These are phyloP conservation scores for Cyanoliseus patagonus DNA, from an alignment of 2,113 vertebrate genomes.

Conservation along the genomic window DNA sequence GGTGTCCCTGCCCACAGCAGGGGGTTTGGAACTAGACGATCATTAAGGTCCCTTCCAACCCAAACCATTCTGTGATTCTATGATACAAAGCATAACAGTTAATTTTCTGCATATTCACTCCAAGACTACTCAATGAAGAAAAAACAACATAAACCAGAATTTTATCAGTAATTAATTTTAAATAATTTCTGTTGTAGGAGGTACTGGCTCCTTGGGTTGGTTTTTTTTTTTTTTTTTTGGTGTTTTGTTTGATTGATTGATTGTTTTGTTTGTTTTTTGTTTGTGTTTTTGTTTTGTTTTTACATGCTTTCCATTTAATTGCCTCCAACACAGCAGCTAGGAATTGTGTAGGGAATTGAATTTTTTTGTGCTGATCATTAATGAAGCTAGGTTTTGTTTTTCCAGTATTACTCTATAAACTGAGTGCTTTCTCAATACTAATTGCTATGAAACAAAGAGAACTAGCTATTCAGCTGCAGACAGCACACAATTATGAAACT, in stretches of 20 bases:
- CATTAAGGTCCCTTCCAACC: background rate
- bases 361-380: background rate
- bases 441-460: slow-evolving; percentile 1
- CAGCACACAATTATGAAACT: background rate
- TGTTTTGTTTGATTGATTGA: background rate
- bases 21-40: background rate
- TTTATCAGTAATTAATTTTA: background rate
- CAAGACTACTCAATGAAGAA: background rate
- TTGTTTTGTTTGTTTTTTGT: too few species aligned
- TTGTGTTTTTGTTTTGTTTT: background rate
- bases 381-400: slow-evolving; percentile 1
- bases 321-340: background rate
- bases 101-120: background rate
- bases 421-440: background rate
- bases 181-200: background rate
- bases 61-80: background rate
- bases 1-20: background rate
- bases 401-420: background rate
- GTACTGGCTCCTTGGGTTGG: background rate
- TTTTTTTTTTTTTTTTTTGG: background rate
- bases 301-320: background rate
- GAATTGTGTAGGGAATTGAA: background rate
- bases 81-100: background rate
- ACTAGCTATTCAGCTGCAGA: background rate
- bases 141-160: background rate